A percentile compares a stretch with the other conserved stretches of the same genome.
Evolutionary conservation across 2,113 vertebrate genomes (phyloP).

Genomic region (Phylloscopus trochilus): DNA sequence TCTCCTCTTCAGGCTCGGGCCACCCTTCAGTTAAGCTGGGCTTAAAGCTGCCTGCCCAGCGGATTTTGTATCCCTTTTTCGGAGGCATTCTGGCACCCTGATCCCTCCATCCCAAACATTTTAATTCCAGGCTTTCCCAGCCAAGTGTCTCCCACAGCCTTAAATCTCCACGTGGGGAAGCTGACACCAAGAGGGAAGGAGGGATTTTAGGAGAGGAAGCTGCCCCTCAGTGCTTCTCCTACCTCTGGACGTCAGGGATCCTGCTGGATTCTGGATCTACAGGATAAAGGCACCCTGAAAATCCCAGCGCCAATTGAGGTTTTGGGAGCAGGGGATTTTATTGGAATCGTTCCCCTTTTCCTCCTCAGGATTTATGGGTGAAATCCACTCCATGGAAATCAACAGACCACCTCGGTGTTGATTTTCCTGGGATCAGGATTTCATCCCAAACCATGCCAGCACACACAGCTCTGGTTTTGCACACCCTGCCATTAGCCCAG

Average conservation of each 20-base stretch:
- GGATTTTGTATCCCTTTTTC: not conserved
- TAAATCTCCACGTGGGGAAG: not conserved
- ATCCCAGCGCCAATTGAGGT: not conserved
- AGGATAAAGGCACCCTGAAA: not conserved
- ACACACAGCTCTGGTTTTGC: not conserved
- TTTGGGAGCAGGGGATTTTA: not conserved
- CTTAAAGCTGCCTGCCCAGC: not conserved
- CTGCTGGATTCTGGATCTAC: not conserved
- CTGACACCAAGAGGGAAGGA: not conserved
- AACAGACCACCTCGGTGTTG: rapidly evolving
- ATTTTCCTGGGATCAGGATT: not conserved
- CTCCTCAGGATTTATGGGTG: not conserved
- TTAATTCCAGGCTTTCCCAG: not conserved
- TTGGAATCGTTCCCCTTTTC: not conserved
- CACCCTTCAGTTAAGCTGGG: not conserved
- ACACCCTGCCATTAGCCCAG: rapidly evolving
- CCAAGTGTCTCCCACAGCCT: not conserved
- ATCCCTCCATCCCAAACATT: not conserved
- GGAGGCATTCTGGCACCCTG: not conserved
- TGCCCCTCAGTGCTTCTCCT: not conserved
- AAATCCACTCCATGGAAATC: not conserved
- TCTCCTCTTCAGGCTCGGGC: not conserved
- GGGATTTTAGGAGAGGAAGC: not conserved
- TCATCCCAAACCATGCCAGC: not conserved
- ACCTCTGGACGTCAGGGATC: not conserved